A percentile compares a stretch with the other conserved stretches of the same genome.
Evolutionary conservation across 2,113 vertebrate species (phyloP).

Genomic region (Corvus cornix): DNA sequence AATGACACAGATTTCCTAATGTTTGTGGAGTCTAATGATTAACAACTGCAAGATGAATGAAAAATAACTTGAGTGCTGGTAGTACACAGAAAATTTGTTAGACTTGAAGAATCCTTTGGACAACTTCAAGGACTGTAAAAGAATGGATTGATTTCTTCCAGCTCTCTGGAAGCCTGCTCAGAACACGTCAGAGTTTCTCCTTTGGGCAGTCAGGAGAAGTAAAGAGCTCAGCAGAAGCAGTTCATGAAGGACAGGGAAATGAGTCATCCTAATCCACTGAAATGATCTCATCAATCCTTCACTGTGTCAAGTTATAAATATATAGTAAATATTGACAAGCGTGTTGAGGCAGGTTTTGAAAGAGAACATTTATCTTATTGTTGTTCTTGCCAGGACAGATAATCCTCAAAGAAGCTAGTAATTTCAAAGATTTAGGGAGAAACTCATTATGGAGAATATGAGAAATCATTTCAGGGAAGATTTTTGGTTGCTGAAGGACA

Average conservation of each 20-base stretch:
- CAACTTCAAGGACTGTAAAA: background rate
- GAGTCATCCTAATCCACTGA: constrained; percentile 1
- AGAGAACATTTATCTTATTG: background rate
- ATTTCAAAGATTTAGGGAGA: background rate
- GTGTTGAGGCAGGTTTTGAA: background rate
- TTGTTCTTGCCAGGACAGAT: background rate
- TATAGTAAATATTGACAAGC: background rate
- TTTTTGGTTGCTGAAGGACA: background rate
- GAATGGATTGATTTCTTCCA: background rate
- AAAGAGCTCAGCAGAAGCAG: background rate
- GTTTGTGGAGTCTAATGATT: background rate
- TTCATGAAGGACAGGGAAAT: background rate
- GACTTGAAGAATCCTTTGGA: background rate
- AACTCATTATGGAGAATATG: background rate
- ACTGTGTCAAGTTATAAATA: background rate
- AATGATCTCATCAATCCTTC: constrained; percentile 15
- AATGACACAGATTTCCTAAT: background rate
- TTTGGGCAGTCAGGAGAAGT: background rate
- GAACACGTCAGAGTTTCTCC: background rate
- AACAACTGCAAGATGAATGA: background rate
- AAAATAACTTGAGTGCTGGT: background rate
- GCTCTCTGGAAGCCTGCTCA: background rate
- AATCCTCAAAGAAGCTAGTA: background rate
- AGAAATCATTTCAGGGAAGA: background rate
- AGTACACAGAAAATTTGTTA: background rate